Evolutionary conservation across 30 jellyfish, hydroid and myxozoan genomes (phyloP), one percentile per base, ranked within the genome.

Genomic region (Turritopsis rubra): DNA sequence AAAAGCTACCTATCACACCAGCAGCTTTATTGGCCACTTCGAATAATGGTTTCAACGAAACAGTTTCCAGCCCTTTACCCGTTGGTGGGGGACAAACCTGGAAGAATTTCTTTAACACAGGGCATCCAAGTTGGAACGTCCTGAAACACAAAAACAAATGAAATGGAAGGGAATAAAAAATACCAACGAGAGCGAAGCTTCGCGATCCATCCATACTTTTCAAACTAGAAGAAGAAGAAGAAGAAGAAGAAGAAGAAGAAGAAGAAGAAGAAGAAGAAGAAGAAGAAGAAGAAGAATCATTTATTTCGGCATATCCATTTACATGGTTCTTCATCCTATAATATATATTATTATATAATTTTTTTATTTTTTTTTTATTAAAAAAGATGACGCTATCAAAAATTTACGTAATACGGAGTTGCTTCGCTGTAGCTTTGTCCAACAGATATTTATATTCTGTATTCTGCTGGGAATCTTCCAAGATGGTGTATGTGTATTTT

Each of bases 231-330:
- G n/a, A n/a, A n/a, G n/a, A 21, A 71, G 79, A 71, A 71, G n/a
- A 41, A 41, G 23, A 71, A 8, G 27, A 41, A 71, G 23, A 16
- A 16, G 79, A 71, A 71, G 79, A 71, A 71, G 79, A 71, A 21
- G 79, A 21, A 16, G 79, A 71, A 71, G 79, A 71, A 71, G 79
- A 60, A 60, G n/a, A 71, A 71, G 79, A 71, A 71, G n/a, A 71
- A 8, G 79, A 71, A 9, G 79, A 71, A 71, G 27, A 9, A n/a
- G n/a, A n/a, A n/a, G n/a, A n/a, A n/a, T n/a, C n/a, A n/a, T n/a
- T n/a, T n/a, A n/a, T n/a, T n/a, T n/a, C n/a, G n/a, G n/a, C n/a
- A n/a, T n/a, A n/a, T n/a, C n/a, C n/a, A n/a, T n/a, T n/a, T n/a
- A n/a, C n/a, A n/a, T n/a, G n/a, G n/a, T n/a, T n/a, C n/a, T n/a